Conservation (phyloP, 2,888 invertebrate genomes). For the Coelopa pilipes region DNA sequence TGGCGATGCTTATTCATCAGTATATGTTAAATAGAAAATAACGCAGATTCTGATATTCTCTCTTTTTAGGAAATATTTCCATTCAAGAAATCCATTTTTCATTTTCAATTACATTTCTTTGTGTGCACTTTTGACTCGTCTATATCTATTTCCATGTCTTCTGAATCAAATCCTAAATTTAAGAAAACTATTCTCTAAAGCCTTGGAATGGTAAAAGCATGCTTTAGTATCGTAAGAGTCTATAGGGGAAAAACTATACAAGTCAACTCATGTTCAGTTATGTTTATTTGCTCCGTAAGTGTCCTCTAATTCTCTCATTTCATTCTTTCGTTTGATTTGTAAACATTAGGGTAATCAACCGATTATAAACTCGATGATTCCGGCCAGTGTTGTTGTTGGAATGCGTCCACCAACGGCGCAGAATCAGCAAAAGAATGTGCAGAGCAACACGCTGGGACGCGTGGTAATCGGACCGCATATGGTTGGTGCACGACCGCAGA, state of each 20-base stretch:
- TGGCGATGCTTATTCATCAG: too few species aligned
- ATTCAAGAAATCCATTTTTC: constrained; percentile 16
- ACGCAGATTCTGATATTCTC: not conserved
- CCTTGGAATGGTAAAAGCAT: not conserved
- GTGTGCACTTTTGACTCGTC: constrained; percentile 50
- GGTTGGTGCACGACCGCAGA: constrained; percentile 82
- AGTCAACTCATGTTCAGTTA: too few species aligned
- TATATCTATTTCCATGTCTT: not conserved
- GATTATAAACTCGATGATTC: constrained; percentile 74
- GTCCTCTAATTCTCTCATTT: constrained; percentile 50
- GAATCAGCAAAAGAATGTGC: constrained; percentile 79
- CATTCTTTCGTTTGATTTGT: constrained; percentile 5
- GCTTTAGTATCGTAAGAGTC: not conserved
- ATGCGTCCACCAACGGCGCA: constrained; percentile 80
- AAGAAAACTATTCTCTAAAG: constrained; percentile 5
- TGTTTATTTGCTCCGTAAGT: too few species aligned
- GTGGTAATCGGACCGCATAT: constrained; percentile 88
- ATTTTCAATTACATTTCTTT: constrained; percentile 39
- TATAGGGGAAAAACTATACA: too few species aligned
- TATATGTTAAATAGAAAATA: too few species aligned
- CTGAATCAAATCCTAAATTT: constrained; percentile 9
- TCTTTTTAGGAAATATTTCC: constrained; percentile 14
- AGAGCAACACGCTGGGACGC: constrained; percentile 79
- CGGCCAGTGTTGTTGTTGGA: constrained; percentile 84
- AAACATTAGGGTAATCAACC: constrained; percentile 69